These are phyloP conservation scores for Macaca mulatta DNA, from an alignment of 2,113 vertebrate species.

Conservation along the genomic window DNA sequence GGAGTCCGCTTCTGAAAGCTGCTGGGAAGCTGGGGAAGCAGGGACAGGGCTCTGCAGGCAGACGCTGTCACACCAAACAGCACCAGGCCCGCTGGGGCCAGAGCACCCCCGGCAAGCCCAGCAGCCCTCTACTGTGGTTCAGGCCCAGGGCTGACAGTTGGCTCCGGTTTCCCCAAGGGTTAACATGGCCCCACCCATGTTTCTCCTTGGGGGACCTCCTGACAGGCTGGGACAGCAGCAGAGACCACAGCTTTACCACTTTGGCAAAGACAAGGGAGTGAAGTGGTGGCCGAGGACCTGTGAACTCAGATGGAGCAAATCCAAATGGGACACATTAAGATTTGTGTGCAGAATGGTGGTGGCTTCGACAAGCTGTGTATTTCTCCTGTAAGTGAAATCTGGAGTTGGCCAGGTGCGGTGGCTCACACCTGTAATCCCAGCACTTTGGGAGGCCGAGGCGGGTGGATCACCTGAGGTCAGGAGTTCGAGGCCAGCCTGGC, in stretches of 20 bases:
- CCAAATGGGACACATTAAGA: rapidly evolving
- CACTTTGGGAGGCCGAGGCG: too few species aligned
- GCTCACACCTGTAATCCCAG: too few species aligned
- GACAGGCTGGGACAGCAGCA: neutral
- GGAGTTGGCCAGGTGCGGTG: neutral
- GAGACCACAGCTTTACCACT: too few species aligned
- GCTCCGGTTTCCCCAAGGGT: neutral
- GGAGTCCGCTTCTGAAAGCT: neutral
- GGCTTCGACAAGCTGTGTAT: rapidly evolving
- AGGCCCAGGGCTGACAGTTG: rapidly evolving
- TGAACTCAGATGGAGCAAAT: neutral
- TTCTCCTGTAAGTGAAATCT: neutral
- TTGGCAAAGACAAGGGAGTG: neutral
- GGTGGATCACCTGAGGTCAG: too few species aligned
- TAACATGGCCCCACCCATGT: rapidly evolving
- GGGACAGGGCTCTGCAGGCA: neutral
- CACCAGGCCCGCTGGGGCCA: neutral
- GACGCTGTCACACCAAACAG: too few species aligned
- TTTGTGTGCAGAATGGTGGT: rapidly evolving
- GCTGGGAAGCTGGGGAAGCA: neutral
- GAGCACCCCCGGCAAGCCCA: neutral
- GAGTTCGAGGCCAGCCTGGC: too few species aligned
- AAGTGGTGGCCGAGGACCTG: rapidly evolving
- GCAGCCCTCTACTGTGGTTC: neutral
- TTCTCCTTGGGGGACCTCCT: neutral